Percentiles rank a stretch among this genome's conserved stretches.
Evolutionary conservation across 2,888 invertebrate genomes (phyloP).

Genomic region (Apantesis nais): DNA sequence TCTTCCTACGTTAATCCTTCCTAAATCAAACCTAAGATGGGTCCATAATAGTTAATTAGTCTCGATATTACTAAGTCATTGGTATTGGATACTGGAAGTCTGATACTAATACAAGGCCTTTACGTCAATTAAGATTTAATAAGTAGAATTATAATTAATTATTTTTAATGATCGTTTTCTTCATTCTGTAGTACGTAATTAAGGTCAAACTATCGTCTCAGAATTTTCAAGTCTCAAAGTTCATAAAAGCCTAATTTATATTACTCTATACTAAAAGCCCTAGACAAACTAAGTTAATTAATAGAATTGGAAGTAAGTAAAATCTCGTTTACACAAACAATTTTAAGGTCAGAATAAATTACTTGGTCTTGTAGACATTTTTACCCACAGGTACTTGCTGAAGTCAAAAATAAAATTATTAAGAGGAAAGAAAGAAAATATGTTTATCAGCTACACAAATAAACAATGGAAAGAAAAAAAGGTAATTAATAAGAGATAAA

Average conservation of each 20-base stretch:
- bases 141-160: constrained; percentile 8
- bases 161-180: not conserved
- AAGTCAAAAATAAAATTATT: not conserved
- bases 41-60: not conserved
- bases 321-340: not conserved
- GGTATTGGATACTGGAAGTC: not conserved
- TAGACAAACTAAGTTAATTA: not conserved
- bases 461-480: no score
- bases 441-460: no score
- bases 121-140: not conserved
- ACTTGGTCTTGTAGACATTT: not conserved
- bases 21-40: not conserved
- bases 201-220: not conserved
- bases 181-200: constrained; percentile 3
- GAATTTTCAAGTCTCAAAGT: constrained; percentile 4
- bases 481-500: no score
- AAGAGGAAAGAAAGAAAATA: no score
- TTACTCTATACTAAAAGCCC: not conserved
- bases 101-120: not conserved
- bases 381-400: not conserved
- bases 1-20: not conserved
- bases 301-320: not conserved
- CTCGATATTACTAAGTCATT: constrained; percentile 2
- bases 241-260: constrained; percentile 15
- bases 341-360: not conserved